These are phyloP conservation scores for Peribatodes rhomboidaria DNA, from an alignment of 2,888 invertebrate genomes.

Conservation along the genomic window DNA sequence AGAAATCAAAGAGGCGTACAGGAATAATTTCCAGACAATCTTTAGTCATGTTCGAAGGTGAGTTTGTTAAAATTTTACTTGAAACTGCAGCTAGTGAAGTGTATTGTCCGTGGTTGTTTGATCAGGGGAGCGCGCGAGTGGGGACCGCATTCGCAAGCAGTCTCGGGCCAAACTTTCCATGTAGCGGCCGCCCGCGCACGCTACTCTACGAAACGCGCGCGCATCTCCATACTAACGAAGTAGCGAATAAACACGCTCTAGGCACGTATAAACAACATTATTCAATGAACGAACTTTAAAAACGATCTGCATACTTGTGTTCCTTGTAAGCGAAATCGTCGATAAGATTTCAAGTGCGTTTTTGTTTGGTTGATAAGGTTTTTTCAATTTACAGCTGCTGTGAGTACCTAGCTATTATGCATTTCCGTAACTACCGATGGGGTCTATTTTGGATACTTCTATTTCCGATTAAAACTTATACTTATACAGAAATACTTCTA, in stretches of 20 bases:
- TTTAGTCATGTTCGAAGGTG: background rate
- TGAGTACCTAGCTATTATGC: slow-evolving; percentile 59
- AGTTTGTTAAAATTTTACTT: slow-evolving; percentile 8
- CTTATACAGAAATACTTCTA: too few relatives aligned
- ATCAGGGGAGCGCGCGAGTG: slow-evolving; percentile 13
- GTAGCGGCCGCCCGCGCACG: slow-evolving; percentile 22
- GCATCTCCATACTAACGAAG: slow-evolving; percentile 12
- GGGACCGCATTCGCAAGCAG: slow-evolving; percentile 19
- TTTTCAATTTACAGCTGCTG: slow-evolving; percentile 71
- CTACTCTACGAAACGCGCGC: slow-evolving; percentile 11
- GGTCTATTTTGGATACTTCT: slow-evolving; percentile 1
- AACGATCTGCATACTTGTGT: slow-evolving; percentile 40
- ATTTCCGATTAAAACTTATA: background rate
- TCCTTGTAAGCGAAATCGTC: slow-evolving; percentile 42
- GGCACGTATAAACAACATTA: slow-evolving; percentile 7
- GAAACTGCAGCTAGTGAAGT: background rate
- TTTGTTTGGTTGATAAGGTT: slow-evolving; percentile 59
- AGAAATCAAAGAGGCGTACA: background rate
- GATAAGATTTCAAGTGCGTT: slow-evolving; percentile 49
- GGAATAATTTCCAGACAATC: too few relatives aligned
- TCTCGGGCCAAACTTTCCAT: slow-evolving; percentile 22
- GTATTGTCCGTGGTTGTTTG: slow-evolving; percentile 13
- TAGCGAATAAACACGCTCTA: slow-evolving; percentile 14
- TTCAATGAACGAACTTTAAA: slow-evolving; percentile 25
- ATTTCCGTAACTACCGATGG: slow-evolving; percentile 21